A percentile compares a stretch with the other conserved stretches of the same genome.
Conservation (phyloP, 2,113 vertebrate genomes). For the Hypocryptadius cinnamomeus region DNA sequence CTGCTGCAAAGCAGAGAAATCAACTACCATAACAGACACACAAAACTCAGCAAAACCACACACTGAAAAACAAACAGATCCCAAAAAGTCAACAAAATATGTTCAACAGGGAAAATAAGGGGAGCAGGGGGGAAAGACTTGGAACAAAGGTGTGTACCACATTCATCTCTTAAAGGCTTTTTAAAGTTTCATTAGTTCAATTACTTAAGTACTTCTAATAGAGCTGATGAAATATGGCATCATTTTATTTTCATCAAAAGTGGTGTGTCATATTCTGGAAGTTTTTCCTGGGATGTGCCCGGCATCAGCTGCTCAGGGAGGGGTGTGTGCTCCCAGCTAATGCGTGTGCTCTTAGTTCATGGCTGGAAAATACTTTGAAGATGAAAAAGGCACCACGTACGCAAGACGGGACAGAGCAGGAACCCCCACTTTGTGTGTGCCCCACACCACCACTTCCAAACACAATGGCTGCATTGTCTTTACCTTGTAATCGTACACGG, state of each 20-base stretch:
- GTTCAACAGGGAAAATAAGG: neutral
- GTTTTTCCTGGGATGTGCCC: conserved; percentile 4
- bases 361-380: conserved; percentile 45
- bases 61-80: neutral
- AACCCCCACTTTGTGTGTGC: neutral
- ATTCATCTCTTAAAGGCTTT: neutral
- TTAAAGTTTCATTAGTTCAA: conserved; percentile 20
- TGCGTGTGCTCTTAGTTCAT: conserved; percentile 7
- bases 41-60: neutral
- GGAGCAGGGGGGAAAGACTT: neutral
- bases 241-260: conserved; percentile 35
- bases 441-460: neutral
- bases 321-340: neutral
- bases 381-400: neutral
- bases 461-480: neutral
- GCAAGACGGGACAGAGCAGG: neutral
- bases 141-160: neutral
- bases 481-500: neutral
- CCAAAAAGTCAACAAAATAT: neutral
- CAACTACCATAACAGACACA: neutral
- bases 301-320: neutral
- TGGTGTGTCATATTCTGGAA: conserved; percentile 22
- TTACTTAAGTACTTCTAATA: conserved; percentile 44
- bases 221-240: conserved; percentile 23
- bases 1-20: neutral